Conservation (phyloP, 2,113 vertebrate genomes). For the Rhinolophus ferrumequinum region DNA sequence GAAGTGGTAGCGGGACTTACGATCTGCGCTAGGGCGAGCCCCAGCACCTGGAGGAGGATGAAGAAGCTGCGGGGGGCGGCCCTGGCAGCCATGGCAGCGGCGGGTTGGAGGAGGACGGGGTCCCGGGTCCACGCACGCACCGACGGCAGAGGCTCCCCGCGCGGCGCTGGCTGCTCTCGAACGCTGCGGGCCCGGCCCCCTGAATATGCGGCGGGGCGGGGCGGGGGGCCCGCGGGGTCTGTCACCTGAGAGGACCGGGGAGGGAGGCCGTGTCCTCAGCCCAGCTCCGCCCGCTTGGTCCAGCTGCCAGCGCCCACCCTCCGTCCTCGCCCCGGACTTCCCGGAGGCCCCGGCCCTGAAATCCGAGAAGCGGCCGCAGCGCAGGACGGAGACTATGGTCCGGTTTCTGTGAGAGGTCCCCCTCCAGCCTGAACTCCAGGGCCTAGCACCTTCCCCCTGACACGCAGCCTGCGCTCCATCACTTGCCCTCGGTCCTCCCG, state of each 20-base stretch:
- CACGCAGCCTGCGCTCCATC: background rate
- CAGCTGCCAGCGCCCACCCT: constrained; percentile 35
- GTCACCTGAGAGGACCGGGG: constrained; percentile 62
- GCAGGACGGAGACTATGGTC: background rate
- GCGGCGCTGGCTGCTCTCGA: background rate
- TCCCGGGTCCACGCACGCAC: background rate
- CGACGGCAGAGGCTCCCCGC: background rate
- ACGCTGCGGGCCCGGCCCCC: constrained; percentile 37
- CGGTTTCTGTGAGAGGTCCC: background rate
- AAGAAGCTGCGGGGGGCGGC: constrained; percentile 83
- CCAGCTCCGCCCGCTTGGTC: constrained; percentile 48
- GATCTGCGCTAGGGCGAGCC: constrained; percentile 93
- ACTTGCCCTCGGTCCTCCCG: background rate
- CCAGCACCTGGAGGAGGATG: constrained; percentile 89
- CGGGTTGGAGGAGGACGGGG: constrained; percentile 67
- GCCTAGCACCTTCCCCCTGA: background rate
- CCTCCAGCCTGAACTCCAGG: background rate
- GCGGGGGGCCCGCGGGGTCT: constrained; percentile 42
- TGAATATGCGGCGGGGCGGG: constrained; percentile 74
- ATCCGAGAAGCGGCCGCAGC: background rate
- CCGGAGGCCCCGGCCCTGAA: background rate
- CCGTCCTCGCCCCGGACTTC: background rate
- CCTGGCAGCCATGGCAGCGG: constrained; percentile 87
- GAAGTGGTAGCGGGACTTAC: constrained; percentile 87
- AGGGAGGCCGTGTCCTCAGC: background rate